Conservation (phyloP, 2,113 vertebrate genomes). For the Isichthys henryi region DNA sequence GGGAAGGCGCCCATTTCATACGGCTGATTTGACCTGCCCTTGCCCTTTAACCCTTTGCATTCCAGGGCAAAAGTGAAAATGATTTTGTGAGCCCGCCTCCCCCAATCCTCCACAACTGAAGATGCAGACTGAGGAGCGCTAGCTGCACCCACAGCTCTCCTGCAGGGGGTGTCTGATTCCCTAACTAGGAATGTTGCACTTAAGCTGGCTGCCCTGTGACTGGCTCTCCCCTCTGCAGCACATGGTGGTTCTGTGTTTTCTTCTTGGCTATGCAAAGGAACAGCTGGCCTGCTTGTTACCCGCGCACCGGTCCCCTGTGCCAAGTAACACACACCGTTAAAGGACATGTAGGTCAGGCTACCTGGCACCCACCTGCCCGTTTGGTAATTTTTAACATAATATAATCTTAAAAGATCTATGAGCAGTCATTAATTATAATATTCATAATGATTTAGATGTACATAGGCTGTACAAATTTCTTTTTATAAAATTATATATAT, state of each 20-base stretch:
- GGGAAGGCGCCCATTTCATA: background rate
- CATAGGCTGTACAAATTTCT: slow-evolving; percentile 57
- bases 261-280: slow-evolving; percentile 47
- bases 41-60: background rate
- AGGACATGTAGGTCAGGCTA: background rate
- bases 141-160: background rate
- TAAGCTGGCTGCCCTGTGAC: background rate
- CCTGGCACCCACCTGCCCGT: background rate
- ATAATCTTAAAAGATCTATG: slow-evolving; percentile 51
- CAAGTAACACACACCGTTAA: background rate
- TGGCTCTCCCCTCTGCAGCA: slow-evolving; percentile 13
- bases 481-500: slow-evolving; percentile 33
- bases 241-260: slow-evolving; percentile 32
- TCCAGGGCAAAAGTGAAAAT: background rate
- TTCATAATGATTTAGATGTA: slow-evolving; percentile 56
- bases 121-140: background rate
- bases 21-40: background rate
- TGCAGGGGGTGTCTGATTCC: background rate
- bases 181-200: slow-evolving; percentile 10
- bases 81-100: background rate
- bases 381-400: slow-evolving; percentile 1
- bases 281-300: slow-evolving; percentile 19
- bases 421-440: slow-evolving; percentile 54
- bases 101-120: background rate
- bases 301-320: slow-evolving; percentile 26